phyloP scores from a whole-genome alignment of 1,140 invertebrate genomes.

The Neodiprion lecontei region DNA sequence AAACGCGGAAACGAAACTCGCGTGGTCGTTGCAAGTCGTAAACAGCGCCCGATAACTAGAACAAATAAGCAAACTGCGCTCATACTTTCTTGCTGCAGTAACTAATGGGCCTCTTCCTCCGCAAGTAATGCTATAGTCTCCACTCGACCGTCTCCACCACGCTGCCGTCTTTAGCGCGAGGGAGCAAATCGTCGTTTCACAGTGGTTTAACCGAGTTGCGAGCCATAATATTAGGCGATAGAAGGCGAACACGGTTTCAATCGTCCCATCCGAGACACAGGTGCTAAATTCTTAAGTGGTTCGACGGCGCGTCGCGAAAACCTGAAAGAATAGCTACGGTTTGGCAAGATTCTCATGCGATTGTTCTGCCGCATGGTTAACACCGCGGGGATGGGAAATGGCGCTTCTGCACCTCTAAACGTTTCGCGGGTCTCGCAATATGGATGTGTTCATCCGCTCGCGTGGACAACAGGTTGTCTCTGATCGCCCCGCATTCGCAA shows the following conservation, averaged over 20 bases:
- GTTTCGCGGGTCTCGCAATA: background rate
- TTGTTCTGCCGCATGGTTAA: background rate
- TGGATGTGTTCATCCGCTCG: too few species aligned
- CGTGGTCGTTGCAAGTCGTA: background rate
- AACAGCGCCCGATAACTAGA: background rate
- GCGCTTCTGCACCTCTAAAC: background rate
- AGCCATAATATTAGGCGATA: background rate
- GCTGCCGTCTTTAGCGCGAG: too few species aligned
- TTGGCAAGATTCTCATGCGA: conserved; percentile 2
- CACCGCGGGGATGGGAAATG: conserved; percentile 3
- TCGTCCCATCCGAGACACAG: background rate
- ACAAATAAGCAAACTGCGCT: background rate
- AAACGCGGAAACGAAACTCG: background rate
- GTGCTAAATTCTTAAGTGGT: background rate
- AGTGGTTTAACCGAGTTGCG: background rate
- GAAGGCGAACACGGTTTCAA: background rate
- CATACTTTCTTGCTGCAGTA: background rate
- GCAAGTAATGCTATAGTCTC: background rate
- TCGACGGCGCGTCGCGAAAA: background rate
- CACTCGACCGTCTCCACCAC: too few species aligned
- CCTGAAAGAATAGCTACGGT: background rate
- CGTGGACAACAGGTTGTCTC: too few species aligned
- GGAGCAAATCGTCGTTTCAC: too few species aligned
- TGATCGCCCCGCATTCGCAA: too few species aligned
- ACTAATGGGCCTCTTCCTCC: background rate